Conservation (phyloP, 2,113 vertebrate genomes). For the Leucoraja erinaceus region DNA sequence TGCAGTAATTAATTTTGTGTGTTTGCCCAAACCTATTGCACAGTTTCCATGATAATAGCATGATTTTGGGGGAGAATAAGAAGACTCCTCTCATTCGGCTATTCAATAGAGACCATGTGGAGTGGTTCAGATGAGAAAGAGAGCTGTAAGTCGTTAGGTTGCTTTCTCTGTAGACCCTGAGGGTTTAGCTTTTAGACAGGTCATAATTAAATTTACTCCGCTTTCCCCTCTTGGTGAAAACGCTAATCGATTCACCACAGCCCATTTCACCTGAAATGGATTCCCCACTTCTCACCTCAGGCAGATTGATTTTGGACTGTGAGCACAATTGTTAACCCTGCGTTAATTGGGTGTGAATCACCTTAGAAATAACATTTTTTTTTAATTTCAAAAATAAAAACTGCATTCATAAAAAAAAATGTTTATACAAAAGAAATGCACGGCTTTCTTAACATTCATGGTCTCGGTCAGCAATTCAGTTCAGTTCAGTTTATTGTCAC, state of each 20-base stretch:
- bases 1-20: background rate
- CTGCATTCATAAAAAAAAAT: too few species aligned
- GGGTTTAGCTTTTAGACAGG: background rate
- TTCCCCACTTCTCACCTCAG: background rate
- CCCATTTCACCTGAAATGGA: background rate
- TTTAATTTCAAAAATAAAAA: too few species aligned
- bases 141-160: background rate
- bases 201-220: too few species aligned
- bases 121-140: background rate
- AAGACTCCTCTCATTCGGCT: background rate
- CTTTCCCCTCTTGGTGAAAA: background rate
- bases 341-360: background rate
- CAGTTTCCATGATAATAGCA: background rate
- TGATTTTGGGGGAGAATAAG: background rate
- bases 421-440: too few species aligned
- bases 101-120: background rate
- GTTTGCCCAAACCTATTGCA: background rate
- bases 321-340: background rate
- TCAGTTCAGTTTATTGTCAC: too few species aligned
- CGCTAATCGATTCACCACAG: background rate
- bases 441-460: too few species aligned
- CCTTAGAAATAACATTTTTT: background rate
- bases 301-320: background rate
- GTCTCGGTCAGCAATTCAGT: too few species aligned
- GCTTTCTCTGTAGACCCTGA: background rate